phyloP scores from a whole-genome alignment of 1,140 invertebrate species.

The Eciton burchellii region DNA sequence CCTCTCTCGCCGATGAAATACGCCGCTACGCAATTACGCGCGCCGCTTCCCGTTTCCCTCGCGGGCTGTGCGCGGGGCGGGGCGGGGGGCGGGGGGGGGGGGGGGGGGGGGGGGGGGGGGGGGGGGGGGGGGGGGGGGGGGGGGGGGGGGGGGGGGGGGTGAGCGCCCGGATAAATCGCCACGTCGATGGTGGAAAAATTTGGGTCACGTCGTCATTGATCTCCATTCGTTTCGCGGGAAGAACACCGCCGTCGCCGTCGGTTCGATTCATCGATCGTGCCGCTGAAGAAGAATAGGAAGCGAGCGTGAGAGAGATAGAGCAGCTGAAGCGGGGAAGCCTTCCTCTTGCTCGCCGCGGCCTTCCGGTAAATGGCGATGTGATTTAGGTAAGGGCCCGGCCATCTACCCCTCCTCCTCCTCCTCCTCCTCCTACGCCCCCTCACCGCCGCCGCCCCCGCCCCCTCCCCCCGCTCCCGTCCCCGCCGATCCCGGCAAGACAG shows the following conservation, averaged over 20 bases:
- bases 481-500: conserved; percentile 14
- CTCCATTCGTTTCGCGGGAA: conserved; percentile 54
- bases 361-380: conserved; percentile 75
- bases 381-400: conserved; percentile 75
- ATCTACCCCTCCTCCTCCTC: too few relatives aligned
- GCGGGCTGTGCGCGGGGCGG: conserved; percentile 20
- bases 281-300: not conserved
- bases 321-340: not conserved
- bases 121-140: conserved; percentile 26
- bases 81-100: conserved; percentile 24
- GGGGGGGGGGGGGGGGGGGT: conserved; percentile 25
- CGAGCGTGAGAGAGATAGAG: not conserved
- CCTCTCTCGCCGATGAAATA: conserved; percentile 47
- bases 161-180: conserved; percentile 54
- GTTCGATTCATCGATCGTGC: conserved; percentile 69
- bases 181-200: conserved; percentile 57
- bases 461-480: too few relatives aligned
- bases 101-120: conserved; percentile 26
- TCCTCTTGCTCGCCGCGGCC: not conserved
- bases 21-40: conserved; percentile 46
- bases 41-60: conserved; percentile 33
- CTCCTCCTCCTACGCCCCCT: too few relatives aligned
- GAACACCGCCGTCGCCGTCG: conserved; percentile 13
- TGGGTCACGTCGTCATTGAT: conserved; percentile 59
- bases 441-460: too few relatives aligned